Percentiles rank a stretch among this genome's conserved stretches.
These are phyloP conservation scores for Prunella strophiata DNA, from an alignment of 2,797 vertebrate species.

Conservation along the genomic window DNA sequence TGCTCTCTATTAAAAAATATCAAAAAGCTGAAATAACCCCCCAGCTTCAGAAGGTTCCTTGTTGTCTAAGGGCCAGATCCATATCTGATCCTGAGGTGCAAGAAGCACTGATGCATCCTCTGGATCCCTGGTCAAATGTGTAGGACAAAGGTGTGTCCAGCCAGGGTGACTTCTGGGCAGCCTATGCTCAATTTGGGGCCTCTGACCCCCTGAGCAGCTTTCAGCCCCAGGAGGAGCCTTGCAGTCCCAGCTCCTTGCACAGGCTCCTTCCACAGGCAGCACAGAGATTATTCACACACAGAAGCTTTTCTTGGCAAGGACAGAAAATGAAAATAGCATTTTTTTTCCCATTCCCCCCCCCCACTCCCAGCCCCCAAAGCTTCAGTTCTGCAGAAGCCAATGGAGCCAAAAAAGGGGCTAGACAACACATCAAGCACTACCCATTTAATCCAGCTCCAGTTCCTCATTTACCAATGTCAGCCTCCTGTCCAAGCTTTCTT, in stretches of 20 bases:
- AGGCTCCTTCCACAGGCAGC: neutral
- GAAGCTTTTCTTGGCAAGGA: neutral
- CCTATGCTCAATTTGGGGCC: neutral
- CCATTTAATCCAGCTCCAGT: neutral
- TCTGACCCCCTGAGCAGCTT: neutral
- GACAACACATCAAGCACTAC: neutral
- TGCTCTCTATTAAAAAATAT: neutral
- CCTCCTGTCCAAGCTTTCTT: neutral
- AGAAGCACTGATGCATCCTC: neutral
- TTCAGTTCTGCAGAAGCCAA: neutral
- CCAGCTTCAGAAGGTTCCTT: neutral
- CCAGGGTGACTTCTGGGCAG: neutral
- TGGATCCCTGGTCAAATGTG: neutral
- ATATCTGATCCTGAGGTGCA: accelerated
- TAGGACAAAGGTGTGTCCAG: neutral
- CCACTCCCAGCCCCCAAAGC: neutral
- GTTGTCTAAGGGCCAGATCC: neutral
- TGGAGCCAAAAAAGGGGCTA: neutral
- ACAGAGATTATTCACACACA: neutral
- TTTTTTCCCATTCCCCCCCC: neutral
- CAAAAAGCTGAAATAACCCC: neutral
- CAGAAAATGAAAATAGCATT: neutral
- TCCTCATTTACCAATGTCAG: neutral
- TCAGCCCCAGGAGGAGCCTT: neutral
- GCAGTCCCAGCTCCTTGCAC: neutral